phyloP scores from a whole-genome alignment of 2,113 vertebrate species.

The Podarcis cretensis region DNA sequence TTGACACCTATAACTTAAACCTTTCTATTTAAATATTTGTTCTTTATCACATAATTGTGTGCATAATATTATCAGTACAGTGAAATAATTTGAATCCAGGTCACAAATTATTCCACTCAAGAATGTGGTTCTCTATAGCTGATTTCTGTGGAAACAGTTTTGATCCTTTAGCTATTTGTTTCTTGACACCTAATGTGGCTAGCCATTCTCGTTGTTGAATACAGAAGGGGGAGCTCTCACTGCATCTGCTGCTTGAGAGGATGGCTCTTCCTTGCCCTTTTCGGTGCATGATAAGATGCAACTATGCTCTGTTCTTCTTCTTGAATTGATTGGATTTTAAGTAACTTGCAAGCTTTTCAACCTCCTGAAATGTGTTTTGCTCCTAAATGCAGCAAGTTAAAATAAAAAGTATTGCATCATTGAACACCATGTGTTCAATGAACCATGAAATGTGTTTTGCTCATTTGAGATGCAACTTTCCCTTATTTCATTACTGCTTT shows the following conservation, averaged over 20 bases:
- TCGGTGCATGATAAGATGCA: neutral
- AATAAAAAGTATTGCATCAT: too few relatives aligned
- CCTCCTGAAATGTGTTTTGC: too few relatives aligned
- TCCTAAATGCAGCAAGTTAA: too few relatives aligned
- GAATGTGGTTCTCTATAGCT: neutral
- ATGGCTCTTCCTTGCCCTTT: neutral
- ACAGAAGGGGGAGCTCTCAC: neutral
- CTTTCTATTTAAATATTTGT: conserved; percentile 6
- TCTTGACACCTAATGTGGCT: accelerated
- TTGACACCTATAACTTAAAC: neutral
- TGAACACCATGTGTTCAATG: too few relatives aligned
- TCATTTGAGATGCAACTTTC: too few relatives aligned
- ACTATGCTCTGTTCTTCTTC: neutral
- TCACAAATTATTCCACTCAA: neutral
- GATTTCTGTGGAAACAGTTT: neutral
- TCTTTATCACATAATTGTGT: neutral
- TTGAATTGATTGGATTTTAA: too few relatives aligned
- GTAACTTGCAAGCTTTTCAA: too few relatives aligned
- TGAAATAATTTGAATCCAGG: conserved; percentile 16
- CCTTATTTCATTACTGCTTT: neutral
- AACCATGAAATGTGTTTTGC: too few relatives aligned
- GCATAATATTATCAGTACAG: neutral
- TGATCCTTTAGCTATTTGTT: neutral
- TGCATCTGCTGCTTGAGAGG: neutral
- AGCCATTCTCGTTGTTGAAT: accelerated